A percentile compares a stretch with the other conserved stretches of the same genome.
phyloP scores from a whole-genome alignment of 2,888 invertebrate species.

The Platerodrilus igneus region DNA sequence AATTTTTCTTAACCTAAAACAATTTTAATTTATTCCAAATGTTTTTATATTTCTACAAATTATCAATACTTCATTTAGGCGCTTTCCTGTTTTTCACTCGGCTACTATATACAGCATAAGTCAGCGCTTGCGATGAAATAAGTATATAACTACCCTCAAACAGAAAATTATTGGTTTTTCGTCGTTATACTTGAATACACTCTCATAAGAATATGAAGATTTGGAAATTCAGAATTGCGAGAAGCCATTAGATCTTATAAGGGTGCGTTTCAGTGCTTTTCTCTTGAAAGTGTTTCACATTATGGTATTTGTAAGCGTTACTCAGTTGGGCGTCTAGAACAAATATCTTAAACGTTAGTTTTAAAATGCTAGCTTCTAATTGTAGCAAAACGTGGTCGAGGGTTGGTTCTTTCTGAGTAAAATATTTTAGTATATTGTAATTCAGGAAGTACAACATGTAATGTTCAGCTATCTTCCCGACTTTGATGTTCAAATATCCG shows the following conservation, averaged over 20 bases:
- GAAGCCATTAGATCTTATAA: conserved; percentile 24
- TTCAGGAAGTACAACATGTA: conserved; percentile 26
- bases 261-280: conserved; percentile 19
- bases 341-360: background rate
- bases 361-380: background rate
- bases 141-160: conserved; percentile 12
- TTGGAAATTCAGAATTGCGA: conserved; percentile 23
- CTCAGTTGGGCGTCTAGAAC: too few relatives aligned
- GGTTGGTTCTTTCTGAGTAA: background rate
- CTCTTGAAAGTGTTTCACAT: conserved; percentile 16
- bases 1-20: conserved; percentile 20
- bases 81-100: too few relatives aligned
- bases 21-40: conserved; percentile 13
- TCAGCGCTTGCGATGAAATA: too few relatives aligned
- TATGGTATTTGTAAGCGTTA: too few relatives aligned
- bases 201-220: conserved; percentile 20
- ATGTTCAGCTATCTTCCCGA: conserved; percentile 23
- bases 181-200: conserved; percentile 23
- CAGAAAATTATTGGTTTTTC: conserved; percentile 23
- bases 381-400: background rate
- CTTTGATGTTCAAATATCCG: conserved; percentile 29
- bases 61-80: conserved; percentile 39
- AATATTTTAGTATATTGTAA: conserved; percentile 19
- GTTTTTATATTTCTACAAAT: conserved; percentile 33
- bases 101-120: conserved; percentile 7